A percentile compares a stretch with the other conserved stretches of the same genome.
phyloP scores from a whole-genome alignment of 2,113 vertebrate genomes.

The Nannobrachium achirus region DNA sequence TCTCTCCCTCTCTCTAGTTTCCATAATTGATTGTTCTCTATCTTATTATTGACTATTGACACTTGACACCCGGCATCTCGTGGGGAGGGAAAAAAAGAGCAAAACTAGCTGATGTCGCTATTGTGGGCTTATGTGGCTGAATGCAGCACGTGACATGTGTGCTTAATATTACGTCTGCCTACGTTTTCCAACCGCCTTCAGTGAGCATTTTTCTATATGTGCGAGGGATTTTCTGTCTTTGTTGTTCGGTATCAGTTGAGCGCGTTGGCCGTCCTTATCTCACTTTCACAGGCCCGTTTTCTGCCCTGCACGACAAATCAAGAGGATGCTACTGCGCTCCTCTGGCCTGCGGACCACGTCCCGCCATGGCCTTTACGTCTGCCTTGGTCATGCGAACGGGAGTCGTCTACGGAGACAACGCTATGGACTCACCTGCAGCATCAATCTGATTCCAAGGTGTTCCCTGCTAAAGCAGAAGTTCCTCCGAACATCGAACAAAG shows the following conservation, averaged over 20 bases:
- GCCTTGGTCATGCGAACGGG: slow-evolving; percentile 10
- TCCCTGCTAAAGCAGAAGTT: slow-evolving; percentile 44
- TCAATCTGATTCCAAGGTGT: slow-evolving; percentile 31
- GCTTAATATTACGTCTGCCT: not conserved
- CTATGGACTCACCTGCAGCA: slow-evolving; percentile 59
- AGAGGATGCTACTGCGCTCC: slow-evolving; percentile 52
- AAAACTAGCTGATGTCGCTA: slow-evolving; percentile 19
- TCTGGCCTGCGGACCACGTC: slow-evolving; percentile 54
- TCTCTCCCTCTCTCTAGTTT: too few relatives aligned
- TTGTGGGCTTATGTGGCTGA: slow-evolving; percentile 6
- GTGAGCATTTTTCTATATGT: slow-evolving; percentile 29
- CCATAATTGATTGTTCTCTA: slow-evolving; percentile 5
- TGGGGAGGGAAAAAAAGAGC: not conserved
- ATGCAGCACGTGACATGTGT: slow-evolving; percentile 5
- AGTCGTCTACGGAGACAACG: slow-evolving; percentile 55
- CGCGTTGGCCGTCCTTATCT: slow-evolving; percentile 70
- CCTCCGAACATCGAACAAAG: slow-evolving; percentile 44
- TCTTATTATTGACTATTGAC: slow-evolving; percentile 20
- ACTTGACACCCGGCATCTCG: slow-evolving; percentile 15
- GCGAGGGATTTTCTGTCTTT: slow-evolving; percentile 31
- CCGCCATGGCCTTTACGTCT: slow-evolving; percentile 56
- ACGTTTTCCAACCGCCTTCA: slow-evolving; percentile 13
- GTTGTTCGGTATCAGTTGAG: slow-evolving; percentile 39
- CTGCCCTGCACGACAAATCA: slow-evolving; percentile 43
- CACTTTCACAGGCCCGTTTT: slow-evolving; percentile 60